Conservation (phyloP, 30 jellyfish, hydroid and myxozoan genomes). For the Cassiopea andromeda region DNA sequence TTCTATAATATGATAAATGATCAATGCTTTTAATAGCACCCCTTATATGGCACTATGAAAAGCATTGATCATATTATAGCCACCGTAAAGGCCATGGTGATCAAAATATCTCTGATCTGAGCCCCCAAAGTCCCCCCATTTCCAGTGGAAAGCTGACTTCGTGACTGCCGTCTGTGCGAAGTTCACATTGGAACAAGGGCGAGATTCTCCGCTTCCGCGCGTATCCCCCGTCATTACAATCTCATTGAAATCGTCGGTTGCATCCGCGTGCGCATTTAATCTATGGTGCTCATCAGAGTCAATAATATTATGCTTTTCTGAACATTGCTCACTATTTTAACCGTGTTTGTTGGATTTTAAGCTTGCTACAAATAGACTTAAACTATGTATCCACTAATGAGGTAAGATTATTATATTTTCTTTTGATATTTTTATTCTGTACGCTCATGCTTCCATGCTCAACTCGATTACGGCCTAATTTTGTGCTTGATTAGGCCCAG, state of each 20-base stretch:
- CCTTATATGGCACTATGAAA: no score
- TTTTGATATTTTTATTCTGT: not conserved
- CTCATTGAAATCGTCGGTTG: not conserved
- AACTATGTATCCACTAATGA: not conserved
- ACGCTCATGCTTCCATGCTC: not conserved
- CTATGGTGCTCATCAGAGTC: not conserved
- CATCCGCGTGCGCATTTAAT: constrained; percentile 69
- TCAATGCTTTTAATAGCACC: no score
- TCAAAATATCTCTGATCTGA: no score
- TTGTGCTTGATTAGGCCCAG: constrained; percentile 54
- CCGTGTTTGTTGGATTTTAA: not conserved
- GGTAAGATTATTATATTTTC: not conserved
- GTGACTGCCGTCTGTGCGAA: no score
- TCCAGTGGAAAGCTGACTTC: no score
- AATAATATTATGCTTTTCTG: not conserved
- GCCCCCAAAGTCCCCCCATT: no score
- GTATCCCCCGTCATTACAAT: constrained; percentile 1
- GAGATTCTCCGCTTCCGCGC: not conserved
- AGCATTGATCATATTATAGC: no score
- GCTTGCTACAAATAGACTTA: not conserved
- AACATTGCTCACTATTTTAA: not conserved
- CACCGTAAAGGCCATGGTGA: no score
- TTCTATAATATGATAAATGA: no score
- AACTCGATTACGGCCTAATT: constrained; percentile 38
- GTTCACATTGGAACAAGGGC: not conserved